Evolutionary conservation across 2,113 vertebrate species (phyloP), one percentile per base, ranked within the genome.

Genomic region (Oncorhynchus kisutch): DNA sequence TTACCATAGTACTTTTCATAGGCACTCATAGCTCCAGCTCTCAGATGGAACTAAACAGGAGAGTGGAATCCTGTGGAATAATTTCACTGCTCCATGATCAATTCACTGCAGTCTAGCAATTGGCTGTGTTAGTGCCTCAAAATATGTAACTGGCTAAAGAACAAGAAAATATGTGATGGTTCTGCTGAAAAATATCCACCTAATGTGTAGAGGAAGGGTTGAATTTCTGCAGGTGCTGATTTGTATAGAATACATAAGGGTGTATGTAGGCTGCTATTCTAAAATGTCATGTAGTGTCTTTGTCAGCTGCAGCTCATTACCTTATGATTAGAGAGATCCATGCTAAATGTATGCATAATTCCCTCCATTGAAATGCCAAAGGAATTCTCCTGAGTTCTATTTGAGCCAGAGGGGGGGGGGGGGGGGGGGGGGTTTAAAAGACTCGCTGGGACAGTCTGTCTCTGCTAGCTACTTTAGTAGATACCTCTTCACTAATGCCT

Each of bases 81-180:
- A 49, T 72, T 77, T 83, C 74, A 45, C 39, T 70, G 27, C 68
- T 70, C 78, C 76, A 59, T 77, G 74, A 78, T 83, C 79, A 80
- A 69, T 77, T 73, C 67, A 76, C 77, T 77, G 79, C 76, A 74
- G 73, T 29, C 67, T 39, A 70, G 49, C n/a, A 73, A 73, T 31
- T 62, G 59, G 5, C n/a, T 11, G 59, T 57, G 54, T 62, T n/a
- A 9, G 59, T 12, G 39, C 39, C 39, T 45, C 39, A 45, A 45
- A 45, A 45, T 9, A 22, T n/a, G 59, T n/a, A 9, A 5, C 20
- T 62, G 59, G n/a, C 9, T 62, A 22, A 62, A 62, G 16, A 22
- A 62, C 20, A 3, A 11, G 9, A 45, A 45, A 45, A 45, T 11
- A 3, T 45, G 59, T 62, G 59, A 22, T n/a, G 51, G n/a, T 9